Evolutionary conservation across 1,140 invertebrate species (phyloP).

Genomic region (Anoplolepis gracilipes): DNA sequence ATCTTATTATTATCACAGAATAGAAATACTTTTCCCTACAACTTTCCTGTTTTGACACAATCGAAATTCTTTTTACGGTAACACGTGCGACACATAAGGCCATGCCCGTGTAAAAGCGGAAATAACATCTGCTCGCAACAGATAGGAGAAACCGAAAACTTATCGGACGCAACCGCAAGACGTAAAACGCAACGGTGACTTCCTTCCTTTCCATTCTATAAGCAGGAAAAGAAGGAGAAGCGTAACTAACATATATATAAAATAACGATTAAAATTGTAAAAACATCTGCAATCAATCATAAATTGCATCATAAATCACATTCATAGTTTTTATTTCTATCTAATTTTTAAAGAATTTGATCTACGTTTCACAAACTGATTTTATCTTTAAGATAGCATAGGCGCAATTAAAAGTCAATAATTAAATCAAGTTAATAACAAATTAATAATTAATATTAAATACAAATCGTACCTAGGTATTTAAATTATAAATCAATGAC

Average conservation of each 20-base stretch:
- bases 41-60: slow-evolving; percentile 35
- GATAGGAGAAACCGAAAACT: slow-evolving; percentile 67
- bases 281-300: background rate
- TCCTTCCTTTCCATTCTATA: slow-evolving; percentile 48
- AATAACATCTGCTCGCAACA: slow-evolving; percentile 68
- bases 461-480: background rate
- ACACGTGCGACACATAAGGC: slow-evolving; percentile 66
- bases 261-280: too few relatives aligned
- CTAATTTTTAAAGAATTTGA: background rate
- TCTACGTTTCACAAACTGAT: background rate
- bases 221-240: background rate
- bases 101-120: slow-evolving; percentile 62
- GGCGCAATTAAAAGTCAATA: background rate
- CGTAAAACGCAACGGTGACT: slow-evolving; percentile 34
- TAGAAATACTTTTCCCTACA: slow-evolving; percentile 6
- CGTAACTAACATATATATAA: background rate
- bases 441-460: background rate
- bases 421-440: background rate
- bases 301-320: background rate
- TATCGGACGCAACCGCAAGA: slow-evolving; percentile 56
- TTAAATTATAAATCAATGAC: background rate
- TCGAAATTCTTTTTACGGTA: slow-evolving; percentile 46
- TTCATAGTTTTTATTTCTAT: background rate
- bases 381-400: background rate
- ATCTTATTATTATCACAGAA: slow-evolving; percentile 27